phyloP scores from a whole-genome alignment of 1,140 invertebrate species.

The Ceratina calcarata region DNA sequence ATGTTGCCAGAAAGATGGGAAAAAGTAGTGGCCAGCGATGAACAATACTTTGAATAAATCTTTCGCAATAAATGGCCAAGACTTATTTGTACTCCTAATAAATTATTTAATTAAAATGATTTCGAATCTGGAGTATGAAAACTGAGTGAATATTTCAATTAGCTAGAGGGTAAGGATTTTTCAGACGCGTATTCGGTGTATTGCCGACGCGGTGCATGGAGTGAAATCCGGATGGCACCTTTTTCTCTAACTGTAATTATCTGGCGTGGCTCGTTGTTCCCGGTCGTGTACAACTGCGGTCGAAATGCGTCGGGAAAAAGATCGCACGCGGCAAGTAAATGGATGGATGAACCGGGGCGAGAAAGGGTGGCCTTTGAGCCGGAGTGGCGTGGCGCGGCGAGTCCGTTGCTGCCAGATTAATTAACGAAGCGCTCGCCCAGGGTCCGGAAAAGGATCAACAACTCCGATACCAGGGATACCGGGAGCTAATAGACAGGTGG shows the following conservation, averaged over 20 bases:
- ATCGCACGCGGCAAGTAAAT: slow-evolving; percentile 62
- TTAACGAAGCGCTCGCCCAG: slow-evolving; percentile 77
- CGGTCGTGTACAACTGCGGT: slow-evolving; percentile 16
- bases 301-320: slow-evolving; percentile 39
- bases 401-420: slow-evolving; percentile 76
- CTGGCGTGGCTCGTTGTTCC: slow-evolving; percentile 32
- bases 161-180: too few relatives aligned
- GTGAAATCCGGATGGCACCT: not conserved
- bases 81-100: too few relatives aligned
- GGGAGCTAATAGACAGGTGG: slow-evolving; percentile 66
- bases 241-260: slow-evolving; percentile 43
- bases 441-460: slow-evolving; percentile 72
- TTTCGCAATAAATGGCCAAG: too few relatives aligned
- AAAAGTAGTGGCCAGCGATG: too few relatives aligned
- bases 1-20: too few relatives aligned
- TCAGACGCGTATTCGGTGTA: too few relatives aligned
- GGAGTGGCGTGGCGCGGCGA: slow-evolving; percentile 35
- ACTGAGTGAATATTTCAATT: too few relatives aligned
- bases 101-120: too few relatives aligned
- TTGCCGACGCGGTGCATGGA: too few relatives aligned
- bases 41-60: too few relatives aligned
- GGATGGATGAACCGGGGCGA: slow-evolving; percentile 73
- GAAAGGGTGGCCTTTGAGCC: slow-evolving; percentile 76
- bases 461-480: slow-evolving; percentile 66
- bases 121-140: too few relatives aligned